phyloP scores from a whole-genome alignment of 2,113 vertebrate genomes.

The Asarcornis scutulata region DNA sequence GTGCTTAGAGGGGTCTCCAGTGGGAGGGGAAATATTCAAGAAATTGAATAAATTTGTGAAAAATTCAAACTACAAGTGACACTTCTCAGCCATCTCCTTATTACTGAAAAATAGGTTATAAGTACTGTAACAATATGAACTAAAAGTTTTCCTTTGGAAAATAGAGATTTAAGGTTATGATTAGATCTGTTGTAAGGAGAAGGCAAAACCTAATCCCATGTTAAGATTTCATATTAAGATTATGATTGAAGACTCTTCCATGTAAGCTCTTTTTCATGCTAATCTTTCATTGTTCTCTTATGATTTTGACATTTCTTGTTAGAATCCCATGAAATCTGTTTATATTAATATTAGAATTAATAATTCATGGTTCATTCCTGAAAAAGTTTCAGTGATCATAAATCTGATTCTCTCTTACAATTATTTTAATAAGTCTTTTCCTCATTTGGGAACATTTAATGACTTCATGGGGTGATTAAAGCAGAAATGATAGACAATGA shows the following conservation, averaged over 20 bases:
- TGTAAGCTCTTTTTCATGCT: not conserved
- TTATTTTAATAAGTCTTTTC: not conserved
- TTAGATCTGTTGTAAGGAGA: not conserved
- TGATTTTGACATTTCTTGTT: not conserved
- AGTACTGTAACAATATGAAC: not conserved
- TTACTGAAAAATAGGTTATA: not conserved
- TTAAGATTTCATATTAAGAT: not conserved
- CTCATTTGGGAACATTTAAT: not conserved
- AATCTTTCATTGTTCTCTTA: not conserved
- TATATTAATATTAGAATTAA: not conserved
- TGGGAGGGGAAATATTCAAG: not conserved
- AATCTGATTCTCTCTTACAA: not conserved
- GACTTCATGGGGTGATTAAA: not conserved
- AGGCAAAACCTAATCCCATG: accelerated
- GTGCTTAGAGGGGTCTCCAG: not conserved
- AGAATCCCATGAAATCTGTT: not conserved
- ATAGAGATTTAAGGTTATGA: not conserved
- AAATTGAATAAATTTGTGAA: not conserved
- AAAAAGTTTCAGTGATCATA: not conserved
- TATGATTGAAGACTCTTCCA: not conserved
- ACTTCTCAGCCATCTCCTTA: not conserved
- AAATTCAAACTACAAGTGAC: not conserved
- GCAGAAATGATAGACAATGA: not conserved
- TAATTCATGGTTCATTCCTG: not conserved
- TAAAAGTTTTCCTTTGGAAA: not conserved